Percentiles rank a stretch among this genome's conserved stretches.
These are phyloP conservation scores for Ophion ellenae DNA, from an alignment of 2,888 invertebrate species.

Conservation along the genomic window DNA sequence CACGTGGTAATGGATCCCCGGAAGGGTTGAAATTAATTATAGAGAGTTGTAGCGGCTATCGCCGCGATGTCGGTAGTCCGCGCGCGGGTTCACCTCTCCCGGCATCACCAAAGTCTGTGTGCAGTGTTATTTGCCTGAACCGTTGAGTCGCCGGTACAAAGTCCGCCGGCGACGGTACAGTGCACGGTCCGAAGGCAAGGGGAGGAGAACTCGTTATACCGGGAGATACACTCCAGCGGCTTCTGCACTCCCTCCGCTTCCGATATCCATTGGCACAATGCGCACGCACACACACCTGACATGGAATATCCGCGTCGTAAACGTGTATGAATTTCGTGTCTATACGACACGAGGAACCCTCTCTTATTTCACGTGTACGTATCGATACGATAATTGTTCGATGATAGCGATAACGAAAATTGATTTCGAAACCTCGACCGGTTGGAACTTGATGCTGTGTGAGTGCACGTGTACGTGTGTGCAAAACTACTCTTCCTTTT, in stretches of 20 bases:
- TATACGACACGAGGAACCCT: not conserved
- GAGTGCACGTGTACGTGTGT: not conserved
- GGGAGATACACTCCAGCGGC: constrained; percentile 34
- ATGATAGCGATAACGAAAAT: constrained; percentile 55
- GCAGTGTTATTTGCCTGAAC: constrained; percentile 3
- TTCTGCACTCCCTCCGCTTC: constrained; percentile 23
- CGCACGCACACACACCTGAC: not conserved
- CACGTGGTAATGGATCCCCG: constrained; percentile 76
- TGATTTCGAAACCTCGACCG: constrained; percentile 46
- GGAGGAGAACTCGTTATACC: constrained; percentile 41
- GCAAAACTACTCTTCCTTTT: not conserved
- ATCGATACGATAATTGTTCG: constrained; percentile 47
- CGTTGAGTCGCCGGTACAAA: constrained; percentile 24
- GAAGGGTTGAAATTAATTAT: constrained; percentile 79
- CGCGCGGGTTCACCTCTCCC: constrained; percentile 23
- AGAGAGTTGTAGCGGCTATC: constrained; percentile 69
- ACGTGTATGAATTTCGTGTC: not conserved
- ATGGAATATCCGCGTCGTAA: not conserved
- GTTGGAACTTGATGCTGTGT: constrained; percentile 38
- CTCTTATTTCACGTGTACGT: not conserved
- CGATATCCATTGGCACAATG: constrained; percentile 17
- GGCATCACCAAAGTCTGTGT: not conserved
- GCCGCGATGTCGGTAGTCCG: constrained; percentile 50
- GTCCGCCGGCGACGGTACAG: constrained; percentile 28
- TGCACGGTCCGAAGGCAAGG: not conserved